These are phyloP conservation scores for Cassiopea andromeda DNA, from an alignment of 30 jellyfish, hydroid and myxozoan species.

Conservation along the genomic window DNA sequence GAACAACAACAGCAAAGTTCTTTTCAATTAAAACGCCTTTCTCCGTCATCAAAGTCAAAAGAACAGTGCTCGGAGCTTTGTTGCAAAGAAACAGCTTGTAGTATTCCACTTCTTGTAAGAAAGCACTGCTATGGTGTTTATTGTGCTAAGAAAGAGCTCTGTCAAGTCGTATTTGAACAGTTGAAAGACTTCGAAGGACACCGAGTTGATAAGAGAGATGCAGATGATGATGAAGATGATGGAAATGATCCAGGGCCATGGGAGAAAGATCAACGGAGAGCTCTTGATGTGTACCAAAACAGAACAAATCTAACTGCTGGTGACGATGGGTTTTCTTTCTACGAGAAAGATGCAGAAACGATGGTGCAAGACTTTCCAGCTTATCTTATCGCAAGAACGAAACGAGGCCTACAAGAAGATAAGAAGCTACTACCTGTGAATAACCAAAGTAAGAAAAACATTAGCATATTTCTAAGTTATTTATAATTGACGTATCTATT, in stretches of 20 bases:
- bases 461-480: too few relatives aligned
- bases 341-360: not conserved
- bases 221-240: constrained; percentile 71
- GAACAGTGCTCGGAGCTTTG: constrained; percentile 76
- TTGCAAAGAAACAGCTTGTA: constrained; percentile 77
- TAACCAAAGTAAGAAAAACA: not conserved
- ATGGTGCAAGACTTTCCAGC: constrained; percentile 22
- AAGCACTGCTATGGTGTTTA: constrained; percentile 76
- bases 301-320: not conserved
- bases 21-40: constrained; percentile 59
- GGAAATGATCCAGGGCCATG: constrained; percentile 2
- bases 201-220: constrained; percentile 84
- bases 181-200: constrained; percentile 82
- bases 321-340: not conserved
- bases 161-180: constrained; percentile 79
- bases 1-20: constrained; percentile 91
- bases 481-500: not conserved
- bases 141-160: constrained; percentile 73
- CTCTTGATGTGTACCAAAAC: constrained; percentile 40
- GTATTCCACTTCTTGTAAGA: constrained; percentile 57
- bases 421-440: not conserved
- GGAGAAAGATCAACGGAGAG: constrained; percentile 56
- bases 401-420: not conserved
- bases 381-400: constrained; percentile 15
- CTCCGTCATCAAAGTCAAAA: constrained; percentile 44